These are phyloP conservation scores for Elaeidobius kamerunicus DNA, from an alignment of 2,888 invertebrate species.

Conservation along the genomic window DNA sequence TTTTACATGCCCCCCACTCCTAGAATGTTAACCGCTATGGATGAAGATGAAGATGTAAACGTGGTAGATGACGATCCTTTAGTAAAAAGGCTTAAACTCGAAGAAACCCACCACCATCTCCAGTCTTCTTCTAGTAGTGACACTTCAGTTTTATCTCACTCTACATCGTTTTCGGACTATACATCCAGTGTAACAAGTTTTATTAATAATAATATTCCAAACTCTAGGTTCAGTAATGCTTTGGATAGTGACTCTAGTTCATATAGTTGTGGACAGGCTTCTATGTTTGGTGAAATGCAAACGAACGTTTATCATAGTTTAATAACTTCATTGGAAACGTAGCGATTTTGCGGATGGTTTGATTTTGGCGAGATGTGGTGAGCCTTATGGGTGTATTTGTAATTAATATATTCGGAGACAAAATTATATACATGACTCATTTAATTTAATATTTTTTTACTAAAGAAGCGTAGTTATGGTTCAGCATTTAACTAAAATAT, in stretches of 20 bases:
- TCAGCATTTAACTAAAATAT: too few species aligned
- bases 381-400: background rate
- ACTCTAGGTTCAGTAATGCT: constrained; percentile 22
- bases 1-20: too few species aligned
- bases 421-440: too few species aligned
- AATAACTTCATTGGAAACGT: constrained; percentile 58
- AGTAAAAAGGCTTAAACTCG: constrained; percentile 45
- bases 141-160: background rate
- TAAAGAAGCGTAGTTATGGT: too few species aligned
- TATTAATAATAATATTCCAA: constrained; percentile 42
- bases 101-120: constrained; percentile 27
- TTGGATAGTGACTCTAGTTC: constrained; percentile 34
- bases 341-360: constrained; percentile 35
- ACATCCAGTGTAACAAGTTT: constrained; percentile 18
- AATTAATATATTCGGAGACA: too few species aligned
- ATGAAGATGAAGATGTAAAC: constrained; percentile 57
- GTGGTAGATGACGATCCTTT: constrained; percentile 47
- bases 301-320: constrained; percentile 59
- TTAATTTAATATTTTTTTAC: too few species aligned
- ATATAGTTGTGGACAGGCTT: constrained; percentile 63
- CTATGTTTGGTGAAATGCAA: constrained; percentile 60
- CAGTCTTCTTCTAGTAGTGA: constrained; percentile 5
- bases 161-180: constrained; percentile 12
- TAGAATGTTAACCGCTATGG: constrained; percentile 63
- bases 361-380: constrained; percentile 31